Conservation (phyloP, 2,888 invertebrate species). For the Phytoseiulus persimilis region DNA sequence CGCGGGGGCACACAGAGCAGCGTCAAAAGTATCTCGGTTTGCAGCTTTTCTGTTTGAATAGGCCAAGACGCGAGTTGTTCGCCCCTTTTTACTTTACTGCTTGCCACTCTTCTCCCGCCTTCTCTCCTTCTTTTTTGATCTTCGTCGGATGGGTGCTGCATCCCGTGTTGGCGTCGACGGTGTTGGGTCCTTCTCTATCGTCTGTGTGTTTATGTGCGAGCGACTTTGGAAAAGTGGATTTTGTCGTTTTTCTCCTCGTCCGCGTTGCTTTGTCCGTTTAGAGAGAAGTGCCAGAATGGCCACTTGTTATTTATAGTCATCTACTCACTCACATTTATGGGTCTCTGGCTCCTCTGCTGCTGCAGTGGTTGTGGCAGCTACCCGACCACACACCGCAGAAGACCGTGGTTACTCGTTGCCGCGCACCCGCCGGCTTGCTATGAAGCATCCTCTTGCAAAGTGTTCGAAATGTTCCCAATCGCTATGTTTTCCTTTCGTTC, state of each 20-base stretch:
- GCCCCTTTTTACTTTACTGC: neutral
- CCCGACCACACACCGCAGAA: neutral
- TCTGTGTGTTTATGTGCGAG: neutral
- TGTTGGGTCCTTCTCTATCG: neutral
- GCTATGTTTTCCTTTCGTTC: neutral
- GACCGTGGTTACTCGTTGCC: neutral
- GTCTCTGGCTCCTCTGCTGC: neutral
- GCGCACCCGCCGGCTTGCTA: neutral
- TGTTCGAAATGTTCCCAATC: neutral
- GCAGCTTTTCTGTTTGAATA: neutral
- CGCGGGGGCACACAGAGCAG: neutral
- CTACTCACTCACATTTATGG: slow-evolving; percentile 5
- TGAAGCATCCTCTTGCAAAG: neutral
- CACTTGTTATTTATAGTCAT: slow-evolving; percentile 5
- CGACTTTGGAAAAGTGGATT: slow-evolving; percentile 5
- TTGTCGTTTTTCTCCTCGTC: neutral
- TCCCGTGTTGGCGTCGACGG: neutral
- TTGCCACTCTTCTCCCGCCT: neutral
- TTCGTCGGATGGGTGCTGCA: neutral
- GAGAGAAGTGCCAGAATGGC: neutral
- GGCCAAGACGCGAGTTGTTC: neutral
- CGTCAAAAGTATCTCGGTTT: neutral
- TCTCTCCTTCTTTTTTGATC: neutral
- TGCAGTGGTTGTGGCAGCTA: neutral
- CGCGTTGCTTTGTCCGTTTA: neutral